phyloP scores from a whole-genome alignment of 2,113 vertebrate genomes.

The Origma solitaria region DNA sequence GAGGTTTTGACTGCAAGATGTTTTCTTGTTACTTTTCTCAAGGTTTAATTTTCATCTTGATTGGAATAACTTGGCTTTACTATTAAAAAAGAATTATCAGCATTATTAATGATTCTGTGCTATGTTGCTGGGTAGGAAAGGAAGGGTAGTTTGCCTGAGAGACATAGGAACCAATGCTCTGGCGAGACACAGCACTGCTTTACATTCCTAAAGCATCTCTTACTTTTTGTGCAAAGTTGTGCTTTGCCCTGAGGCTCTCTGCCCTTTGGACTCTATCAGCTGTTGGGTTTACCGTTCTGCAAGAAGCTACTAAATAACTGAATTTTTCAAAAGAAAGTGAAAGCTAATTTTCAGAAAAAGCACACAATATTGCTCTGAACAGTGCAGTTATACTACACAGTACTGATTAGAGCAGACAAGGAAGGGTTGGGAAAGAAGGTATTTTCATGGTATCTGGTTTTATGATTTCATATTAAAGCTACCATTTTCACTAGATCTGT shows the following conservation, averaged over 20 bases:
- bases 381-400: neutral
- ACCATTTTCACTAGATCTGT: neutral
- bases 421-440: neutral
- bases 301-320: slow-evolving; percentile 10
- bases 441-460: neutral
- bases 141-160: neutral
- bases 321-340: slow-evolving; percentile 2
- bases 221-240: slow-evolving; percentile 31
- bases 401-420: neutral
- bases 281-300: slow-evolving; percentile 41
- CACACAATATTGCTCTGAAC: neutral
- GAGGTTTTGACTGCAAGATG: neutral
- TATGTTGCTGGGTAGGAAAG: neutral
- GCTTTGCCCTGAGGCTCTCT: slow-evolving; percentile 38
- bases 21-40: neutral
- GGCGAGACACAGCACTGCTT: slow-evolving; percentile 26
- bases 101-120: neutral
- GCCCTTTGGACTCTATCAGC: slow-evolving; percentile 27
- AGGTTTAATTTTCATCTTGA: neutral
- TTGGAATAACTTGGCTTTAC: neutral
- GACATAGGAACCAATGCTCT: neutral
- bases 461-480: neutral
- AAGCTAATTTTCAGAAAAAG: neutral
- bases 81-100: neutral
- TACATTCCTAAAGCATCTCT: slow-evolving; percentile 62